Conservation (phyloP, 2,113 vertebrate genomes). For the Neogobius melanostomus region DNA sequence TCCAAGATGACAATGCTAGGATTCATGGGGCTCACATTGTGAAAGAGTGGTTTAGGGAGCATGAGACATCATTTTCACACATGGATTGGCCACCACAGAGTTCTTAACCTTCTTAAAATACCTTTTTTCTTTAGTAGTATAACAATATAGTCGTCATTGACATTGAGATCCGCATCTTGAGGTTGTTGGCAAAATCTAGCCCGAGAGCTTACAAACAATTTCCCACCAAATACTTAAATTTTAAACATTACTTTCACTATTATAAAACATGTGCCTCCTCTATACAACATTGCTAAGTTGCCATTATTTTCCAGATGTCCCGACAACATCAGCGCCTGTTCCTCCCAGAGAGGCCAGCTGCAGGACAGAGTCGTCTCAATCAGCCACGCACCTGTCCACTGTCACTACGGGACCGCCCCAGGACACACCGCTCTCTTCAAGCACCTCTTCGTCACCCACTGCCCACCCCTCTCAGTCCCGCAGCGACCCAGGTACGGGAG, state of each 20-base stretch:
- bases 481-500: conserved; percentile 68
- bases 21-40: not conserved
- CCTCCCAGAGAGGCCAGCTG: conserved; percentile 75
- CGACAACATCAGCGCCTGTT: conserved; percentile 58
- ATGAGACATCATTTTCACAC: not conserved
- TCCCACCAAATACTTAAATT: not conserved
- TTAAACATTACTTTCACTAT: not conserved
- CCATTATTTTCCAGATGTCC: conserved; percentile 65
- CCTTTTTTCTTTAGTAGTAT: no score
- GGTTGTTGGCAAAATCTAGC: no score
- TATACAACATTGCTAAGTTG: conserved; percentile 14
- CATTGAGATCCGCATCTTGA: no score
- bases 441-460: conserved; percentile 77
- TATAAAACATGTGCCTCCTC: not conserved
- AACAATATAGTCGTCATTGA: no score
- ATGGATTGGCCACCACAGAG: no score
- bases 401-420: conserved; percentile 50
- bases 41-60: conserved; percentile 37
- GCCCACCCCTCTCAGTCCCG: conserved; percentile 67
- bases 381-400: conserved; percentile 80
- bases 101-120: not conserved
- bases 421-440: conserved; percentile 67
- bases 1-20: no score
- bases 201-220: no score
- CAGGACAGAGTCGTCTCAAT: conserved; percentile 76